phyloP scores from a whole-genome alignment of 1,140 invertebrate species.

The Pomacea maculata region DNA sequence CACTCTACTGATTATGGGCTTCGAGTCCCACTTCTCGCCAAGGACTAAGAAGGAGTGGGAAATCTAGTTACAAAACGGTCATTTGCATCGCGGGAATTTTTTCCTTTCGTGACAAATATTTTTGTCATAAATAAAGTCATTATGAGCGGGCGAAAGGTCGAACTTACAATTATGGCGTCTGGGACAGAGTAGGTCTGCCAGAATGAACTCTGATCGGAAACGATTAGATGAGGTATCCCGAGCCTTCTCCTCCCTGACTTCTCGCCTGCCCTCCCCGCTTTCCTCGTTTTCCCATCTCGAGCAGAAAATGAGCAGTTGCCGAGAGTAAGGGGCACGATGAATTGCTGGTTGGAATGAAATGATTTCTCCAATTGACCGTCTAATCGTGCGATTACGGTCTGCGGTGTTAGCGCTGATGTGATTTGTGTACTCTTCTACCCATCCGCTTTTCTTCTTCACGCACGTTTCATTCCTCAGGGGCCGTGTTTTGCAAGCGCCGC shows the following conservation, averaged over 20 bases:
- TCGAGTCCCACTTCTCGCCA: not conserved
- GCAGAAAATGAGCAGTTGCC: not conserved
- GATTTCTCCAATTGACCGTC: constrained; percentile 29
- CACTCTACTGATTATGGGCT: constrained; percentile 22
- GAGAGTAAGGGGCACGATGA: not conserved
- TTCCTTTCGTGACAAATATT: constrained; percentile 27
- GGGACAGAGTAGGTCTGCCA: not conserved
- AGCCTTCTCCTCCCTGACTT: not conserved
- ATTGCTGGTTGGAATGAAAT: constrained; percentile 20
- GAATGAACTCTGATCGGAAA: constrained; percentile 19
- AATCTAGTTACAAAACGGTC: constrained; percentile 16
- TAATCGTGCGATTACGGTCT: constrained; percentile 22
- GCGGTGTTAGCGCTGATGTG: constrained; percentile 22
- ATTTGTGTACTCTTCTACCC: constrained; percentile 20
- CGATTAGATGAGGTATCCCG: constrained; percentile 8
- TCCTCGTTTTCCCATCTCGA: constrained; percentile 7
- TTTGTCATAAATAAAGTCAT: constrained; percentile 28
- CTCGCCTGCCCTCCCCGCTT: not conserved
- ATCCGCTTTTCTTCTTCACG: not conserved
- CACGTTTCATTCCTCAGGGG: constrained; percentile 4
- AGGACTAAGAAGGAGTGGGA: not conserved
- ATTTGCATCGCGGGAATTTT: constrained; percentile 15
- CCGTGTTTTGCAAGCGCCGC: constrained; percentile 5
- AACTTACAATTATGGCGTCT: constrained; percentile 21
- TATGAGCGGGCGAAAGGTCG: constrained; percentile 9